Percentiles rank a stretch among this genome's conserved stretches.
Conservation (phyloP, 2,888 invertebrate genomes). For the Mallateleia sp. region DNA sequence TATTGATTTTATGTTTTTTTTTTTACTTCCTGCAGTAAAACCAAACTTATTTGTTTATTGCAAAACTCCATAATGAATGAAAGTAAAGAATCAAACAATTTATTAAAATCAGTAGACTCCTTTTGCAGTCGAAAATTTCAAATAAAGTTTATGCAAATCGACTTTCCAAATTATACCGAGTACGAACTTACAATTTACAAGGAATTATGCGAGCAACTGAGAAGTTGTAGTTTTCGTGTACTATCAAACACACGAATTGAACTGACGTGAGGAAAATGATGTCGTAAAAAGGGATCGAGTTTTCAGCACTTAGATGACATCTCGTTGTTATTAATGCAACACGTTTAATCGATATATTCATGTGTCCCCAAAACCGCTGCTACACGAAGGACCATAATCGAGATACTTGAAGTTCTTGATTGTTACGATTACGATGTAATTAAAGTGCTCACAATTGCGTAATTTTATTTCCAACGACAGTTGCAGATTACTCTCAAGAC, state of each 20-base stretch:
- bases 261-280: not conserved
- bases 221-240: slow-evolving; percentile 19
- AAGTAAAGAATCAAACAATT: no score
- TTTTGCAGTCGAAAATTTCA: slow-evolving; percentile 15
- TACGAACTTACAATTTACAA: slow-evolving; percentile 50
- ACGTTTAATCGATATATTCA: slow-evolving; percentile 40
- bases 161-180: slow-evolving; percentile 24
- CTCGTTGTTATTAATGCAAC: not conserved
- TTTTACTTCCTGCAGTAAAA: no score
- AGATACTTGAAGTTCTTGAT: slow-evolving; percentile 68
- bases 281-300: slow-evolving; percentile 9
- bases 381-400: slow-evolving; percentile 52
- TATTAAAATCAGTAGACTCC: no score
- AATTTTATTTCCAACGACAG: slow-evolving; percentile 65
- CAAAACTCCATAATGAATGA: no score
- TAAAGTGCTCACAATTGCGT: slow-evolving; percentile 61
- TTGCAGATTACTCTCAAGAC: slow-evolving; percentile 52
- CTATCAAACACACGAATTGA: slow-evolving; percentile 27
- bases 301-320: not conserved
- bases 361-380: slow-evolving; percentile 19
- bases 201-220: slow-evolving; percentile 18
- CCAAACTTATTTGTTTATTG: no score
- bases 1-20: no score
- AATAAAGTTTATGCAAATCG: slow-evolving; percentile 51
- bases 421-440: slow-evolving; percentile 68